Base-by-base conservation (phyloP, 2,113 vertebrate species). In the Periophthalmus modestus region DNA sequence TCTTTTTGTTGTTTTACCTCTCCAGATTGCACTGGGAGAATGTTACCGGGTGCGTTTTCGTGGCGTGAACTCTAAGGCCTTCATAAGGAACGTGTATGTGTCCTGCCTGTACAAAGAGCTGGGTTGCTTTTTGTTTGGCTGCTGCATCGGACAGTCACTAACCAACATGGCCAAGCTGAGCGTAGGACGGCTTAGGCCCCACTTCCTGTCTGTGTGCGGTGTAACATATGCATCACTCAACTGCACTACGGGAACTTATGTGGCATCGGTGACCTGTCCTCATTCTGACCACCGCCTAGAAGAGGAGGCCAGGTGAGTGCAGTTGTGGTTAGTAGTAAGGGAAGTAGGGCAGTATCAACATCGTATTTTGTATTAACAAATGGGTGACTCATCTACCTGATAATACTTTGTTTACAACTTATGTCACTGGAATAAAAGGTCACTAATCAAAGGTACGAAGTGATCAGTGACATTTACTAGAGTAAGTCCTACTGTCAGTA, bases 91-190 rank as follows among this genome's bases (percentile, higher is more conserved):
- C 74, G 79, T 88, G 7, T 93, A 93, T 0, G 67, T 89, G 36
- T 88, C 88, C 4, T 55, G 87, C 28, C 78, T 93, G 54, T 94
- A 94, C 89, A 94, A 94, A 78, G 94, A 95, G 82, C 85, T 94
- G 59, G 94, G 94, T 24, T 89, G 93, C 59, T 94, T 95, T 85
- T 68, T 95, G 39, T 95, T 94, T 0, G 95, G 94, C 2, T 89
- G 82, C 0, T 88, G 88, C 23, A 74, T 94, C 18, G 92, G 94
- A 77, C 94, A 94, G 66, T 95, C 95, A 0, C 71, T 94, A 46
- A 94, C 93, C 65, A 89, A 92, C 72, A 84, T 92, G 52, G 84
- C 93, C 80, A 94, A 93, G 78, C 83, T 94, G 57, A 90, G 93
- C 6, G 80, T 91, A 0, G 92, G 93, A 0, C 88, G 89, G 1